Evolutionary conservation across 2,888 invertebrate genomes (phyloP), one percentile per base, ranked within the genome.

Genomic region (Brassicogethes aeneus): DNA sequence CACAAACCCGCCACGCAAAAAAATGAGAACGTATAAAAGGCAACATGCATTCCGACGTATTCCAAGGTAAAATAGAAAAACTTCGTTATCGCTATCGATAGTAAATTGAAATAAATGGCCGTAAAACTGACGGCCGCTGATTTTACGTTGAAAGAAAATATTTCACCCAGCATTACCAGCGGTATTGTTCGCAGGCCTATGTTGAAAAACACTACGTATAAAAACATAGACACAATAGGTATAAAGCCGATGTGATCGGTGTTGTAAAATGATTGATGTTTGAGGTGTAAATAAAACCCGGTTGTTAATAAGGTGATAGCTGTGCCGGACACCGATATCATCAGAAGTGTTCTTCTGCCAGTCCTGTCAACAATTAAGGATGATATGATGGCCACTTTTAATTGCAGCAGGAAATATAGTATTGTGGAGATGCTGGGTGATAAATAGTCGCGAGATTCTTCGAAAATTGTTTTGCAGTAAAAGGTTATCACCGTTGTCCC

Each of bases 231-330:
- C 2, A 42, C 36, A 33, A 56, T 35, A 1, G 59, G 57, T 12
- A 59, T 1, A 53, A 52, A 57, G n/a, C 34, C 43, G 23, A 54
- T 13, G 2, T 30, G 16, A 3, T 44, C 46, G n/a, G 52, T 15
- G 23, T 55, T 47, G 8, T 46, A 10, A 3, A 33, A 34, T 3
- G 47, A 49, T 29, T 42, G 46, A 30, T 56, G 52, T 38, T 51
- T 47, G 13, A 62, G 15, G 32, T 51, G 53, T 42, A 65, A 66
- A 42, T 57, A 59, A 17, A 52, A 41, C 30, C 64, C 56, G 38
- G 37, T 13, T 16, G 43, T 12, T 10, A 15, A 12, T 17, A 51
- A 37, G 16, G 36, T 34, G 8, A 45, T 2, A 17, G 17, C 35
- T 30, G 51, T 53, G 3, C 51, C 50, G 14, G 46, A 36, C 16